Evolutionary conservation across 2,113 vertebrate genomes (phyloP), one percentile per base, ranked within the genome.

Genomic region (Coregonus clupeaformis): DNA sequence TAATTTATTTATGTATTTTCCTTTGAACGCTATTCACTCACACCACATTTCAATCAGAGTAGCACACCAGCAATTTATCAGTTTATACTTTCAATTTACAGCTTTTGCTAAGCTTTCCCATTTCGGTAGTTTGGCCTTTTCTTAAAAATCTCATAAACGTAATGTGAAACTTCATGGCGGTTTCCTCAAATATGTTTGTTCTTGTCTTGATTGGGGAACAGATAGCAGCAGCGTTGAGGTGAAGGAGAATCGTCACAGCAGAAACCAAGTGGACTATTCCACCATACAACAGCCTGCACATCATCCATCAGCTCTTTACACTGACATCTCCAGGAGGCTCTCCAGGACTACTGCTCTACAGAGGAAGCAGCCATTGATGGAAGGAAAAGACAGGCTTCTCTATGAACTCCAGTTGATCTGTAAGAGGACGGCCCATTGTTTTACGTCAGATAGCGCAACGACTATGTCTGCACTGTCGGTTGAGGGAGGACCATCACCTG

Each of bases 181-280:
- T 52, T 52, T 14, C 49, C 18, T 60, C n/a, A 16, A 57, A 2
- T 18, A 30, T 3, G 18, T 20, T 30, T 30, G 27, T 32, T 73
- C 30, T 25, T 65, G 71, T 29, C 1, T 75, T 29, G 14, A 12
- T 30, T 71, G 69, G 25, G 14, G 13, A 55, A 27, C 88, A 99
- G 98, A 96, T 90, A 97, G 96, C 82, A 99, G 97, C 93, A 99
- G 98, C 52, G 90, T 95, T 1, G 98, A 99, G 73, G 97, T 99
- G n/a, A 99, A 99, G 83, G 98, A 99, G 89, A 98, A 99, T 85
- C 93, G 96, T 0, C 95, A 98, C 36, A 80, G 94, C 16, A 95
- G 94, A 69, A 98, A 98, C 85, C 85, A 97, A 75, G 97, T 97
- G 81, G 94, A 94, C 30, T 91, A 94, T 52, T 83, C 94, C 0